These are phyloP conservation scores for Atta colombica DNA, from an alignment of 1,140 invertebrate species.

Conservation along the genomic window DNA sequence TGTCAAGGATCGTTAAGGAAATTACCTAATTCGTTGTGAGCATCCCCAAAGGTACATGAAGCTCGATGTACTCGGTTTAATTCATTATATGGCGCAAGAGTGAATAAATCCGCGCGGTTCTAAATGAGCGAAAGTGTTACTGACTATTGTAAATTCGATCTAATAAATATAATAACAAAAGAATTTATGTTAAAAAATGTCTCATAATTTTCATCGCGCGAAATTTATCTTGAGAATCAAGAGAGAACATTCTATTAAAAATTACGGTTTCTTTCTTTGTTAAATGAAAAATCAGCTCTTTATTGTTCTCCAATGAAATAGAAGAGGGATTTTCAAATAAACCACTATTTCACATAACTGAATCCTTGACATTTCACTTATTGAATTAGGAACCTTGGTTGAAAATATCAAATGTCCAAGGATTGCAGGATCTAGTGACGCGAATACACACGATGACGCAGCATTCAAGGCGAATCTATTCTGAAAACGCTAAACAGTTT, in stretches of 20 bases:
- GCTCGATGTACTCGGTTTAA: conserved; percentile 40
- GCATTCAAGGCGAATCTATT: conserved; percentile 4
- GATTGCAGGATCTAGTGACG: neutral
- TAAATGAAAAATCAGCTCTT: neutral
- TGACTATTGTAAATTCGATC: neutral
- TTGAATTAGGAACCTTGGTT: neutral
- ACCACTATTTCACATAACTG: neutral
- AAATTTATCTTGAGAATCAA: conserved; percentile 1
- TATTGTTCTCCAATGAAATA: neutral
- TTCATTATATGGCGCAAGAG: conserved; percentile 2
- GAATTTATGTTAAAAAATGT: neutral
- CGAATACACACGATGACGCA: conserved; percentile 7
- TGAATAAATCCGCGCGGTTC: conserved; percentile 39
- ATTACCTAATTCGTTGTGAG: conserved; percentile 72
- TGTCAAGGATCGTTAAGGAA: conserved; percentile 73
- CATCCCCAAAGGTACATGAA: conserved; percentile 60
- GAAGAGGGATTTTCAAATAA: neutral
- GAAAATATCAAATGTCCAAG: neutral
- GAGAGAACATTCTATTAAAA: neutral
- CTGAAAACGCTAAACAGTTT: conserved; percentile 14
- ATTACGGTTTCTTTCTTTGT: neutral
- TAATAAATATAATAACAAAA: neutral
- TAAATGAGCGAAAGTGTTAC: conserved; percentile 3
- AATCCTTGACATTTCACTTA: conserved; percentile 27
- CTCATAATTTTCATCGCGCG: neutral